Conservation (phyloP, 1,140 invertebrate species). For the Rhysida immarginata region DNA sequence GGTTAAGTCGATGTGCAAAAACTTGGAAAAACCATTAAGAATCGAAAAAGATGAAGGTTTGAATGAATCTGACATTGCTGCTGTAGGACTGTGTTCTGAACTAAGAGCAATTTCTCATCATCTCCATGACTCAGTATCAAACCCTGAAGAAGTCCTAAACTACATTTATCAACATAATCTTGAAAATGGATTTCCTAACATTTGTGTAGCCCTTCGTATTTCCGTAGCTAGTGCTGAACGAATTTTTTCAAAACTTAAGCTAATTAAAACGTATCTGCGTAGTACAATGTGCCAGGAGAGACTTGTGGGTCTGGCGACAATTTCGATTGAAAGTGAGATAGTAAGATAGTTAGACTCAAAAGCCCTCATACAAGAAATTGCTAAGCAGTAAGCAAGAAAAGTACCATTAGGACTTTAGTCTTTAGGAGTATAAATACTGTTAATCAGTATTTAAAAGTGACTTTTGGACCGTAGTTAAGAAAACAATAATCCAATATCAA, state of each 20-base stretch:
- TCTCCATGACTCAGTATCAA: neutral
- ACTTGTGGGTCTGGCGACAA: conserved; percentile 10
- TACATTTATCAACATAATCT: neutral
- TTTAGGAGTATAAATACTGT: no score
- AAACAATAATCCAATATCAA: no score
- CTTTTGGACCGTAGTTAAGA: no score
- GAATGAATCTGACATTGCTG: neutral
- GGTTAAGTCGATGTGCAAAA: neutral
- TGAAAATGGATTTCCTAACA: neutral
- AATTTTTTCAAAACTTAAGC: conserved; percentile 18
- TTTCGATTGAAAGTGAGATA: neutral
- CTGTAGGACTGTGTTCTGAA: neutral
- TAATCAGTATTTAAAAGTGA: no score
- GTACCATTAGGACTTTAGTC: neutral
- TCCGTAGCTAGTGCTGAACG: conserved; percentile 15
- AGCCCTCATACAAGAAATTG: neutral
- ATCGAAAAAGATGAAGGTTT: neutral
- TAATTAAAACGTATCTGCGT: conserved; percentile 19
- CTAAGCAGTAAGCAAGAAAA: neutral
- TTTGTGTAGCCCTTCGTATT: conserved; percentile 12
- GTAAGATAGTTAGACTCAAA: neutral
- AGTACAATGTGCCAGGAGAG: conserved; percentile 16
- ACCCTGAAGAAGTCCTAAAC: neutral
- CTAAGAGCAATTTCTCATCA: neutral
- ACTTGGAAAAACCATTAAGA: neutral